Evolutionary conservation across 2,888 invertebrate species (phyloP).

Genomic region (Prostheceraeus crozeri): DNA sequence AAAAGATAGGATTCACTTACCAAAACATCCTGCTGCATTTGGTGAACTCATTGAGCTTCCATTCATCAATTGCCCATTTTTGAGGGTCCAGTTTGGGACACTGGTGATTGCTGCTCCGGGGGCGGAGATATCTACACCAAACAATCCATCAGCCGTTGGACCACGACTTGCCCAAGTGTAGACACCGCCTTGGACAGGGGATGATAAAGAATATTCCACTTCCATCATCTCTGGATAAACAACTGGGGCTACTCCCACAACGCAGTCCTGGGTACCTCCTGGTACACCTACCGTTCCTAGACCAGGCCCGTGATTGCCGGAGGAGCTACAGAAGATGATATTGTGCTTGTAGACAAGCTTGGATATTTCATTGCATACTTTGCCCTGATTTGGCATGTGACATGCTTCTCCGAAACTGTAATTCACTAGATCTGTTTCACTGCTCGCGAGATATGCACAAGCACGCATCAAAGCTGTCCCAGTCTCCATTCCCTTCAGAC

Average conservation of each 20-base stretch:
- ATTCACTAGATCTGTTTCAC: conserved; percentile 91
- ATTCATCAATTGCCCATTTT: conserved; percentile 77
- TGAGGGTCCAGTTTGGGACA: conserved; percentile 79
- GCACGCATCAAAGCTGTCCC: conserved; percentile 83
- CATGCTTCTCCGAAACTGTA: conserved; percentile 96
- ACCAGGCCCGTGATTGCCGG: conserved; percentile 88
- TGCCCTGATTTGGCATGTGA: conserved; percentile 83
- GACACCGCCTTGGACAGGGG: too few species aligned
- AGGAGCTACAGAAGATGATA: conserved; percentile 83
- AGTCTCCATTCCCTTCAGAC: conserved; percentile 90
- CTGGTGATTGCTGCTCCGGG: conserved; percentile 69
- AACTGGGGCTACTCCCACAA: conserved; percentile 84
- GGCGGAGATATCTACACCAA: conserved; percentile 79
- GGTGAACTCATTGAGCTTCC: conserved; percentile 97
- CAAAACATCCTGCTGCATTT: conserved; percentile 82
- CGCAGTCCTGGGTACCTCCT: conserved; percentile 53
- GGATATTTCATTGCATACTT: conserved; percentile 54
- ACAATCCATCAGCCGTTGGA: conserved; percentile 69
- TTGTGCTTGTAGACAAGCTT: conserved; percentile 74
- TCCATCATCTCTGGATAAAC: conserved; percentile 95
- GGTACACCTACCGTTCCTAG: conserved; percentile 76
- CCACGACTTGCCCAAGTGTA: conserved; percentile 37
- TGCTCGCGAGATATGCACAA: too few species aligned
- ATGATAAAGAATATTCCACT: conserved; percentile 67
- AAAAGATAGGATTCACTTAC: conserved; percentile 61